Base-by-base conservation (phyloP, 2,888 invertebrate species). In the Monoplex corrugatus region DNA sequence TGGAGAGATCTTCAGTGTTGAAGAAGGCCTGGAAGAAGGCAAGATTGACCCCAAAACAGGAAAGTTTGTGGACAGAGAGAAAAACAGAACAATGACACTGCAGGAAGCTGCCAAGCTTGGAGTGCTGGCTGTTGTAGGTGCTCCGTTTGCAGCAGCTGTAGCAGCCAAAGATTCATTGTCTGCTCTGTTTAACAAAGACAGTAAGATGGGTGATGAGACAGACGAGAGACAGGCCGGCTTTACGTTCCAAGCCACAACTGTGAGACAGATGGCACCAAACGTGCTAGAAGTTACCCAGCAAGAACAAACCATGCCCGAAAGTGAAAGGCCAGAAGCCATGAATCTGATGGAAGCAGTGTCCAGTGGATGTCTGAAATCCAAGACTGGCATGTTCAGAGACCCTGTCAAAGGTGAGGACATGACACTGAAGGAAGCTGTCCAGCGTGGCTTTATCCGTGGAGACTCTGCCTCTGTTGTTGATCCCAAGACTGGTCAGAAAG, bases 91-190 rank as follows among this genome's bases (percentile, higher is more conserved):
- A 96, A 97, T 97, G 95, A 97, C 97, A 16, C 84, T 95, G 87
- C 94, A 97, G 89, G 97, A 98, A 96, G 99, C 99, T 75, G 94
- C 94, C n/a, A 94, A 94, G 90, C 91, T 94, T 80, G 95, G 95
- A 0, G 96, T 98, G 0, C 96, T 99, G 91, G 98, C 98, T 43
- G 97, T 99, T 50, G 97, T 98, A 83, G 98, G 98, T 45, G 98
- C 98, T n/a, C 92, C 92, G 75, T 68, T 92, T 50, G 98, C 98
- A 28, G 94, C 94, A 50, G 92, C 93, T 23, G 86, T 91, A 82
- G 91, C 91, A 83, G 91, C 92, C 35, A 93, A 92, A 87, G 91
- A 92, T 44, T 89, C 90, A 38, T 78, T 91, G n/a, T 85, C 89
- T 28, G 35, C 90, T n/a, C 57, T 87, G 35, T n/a, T 90, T 6